Evolutionary conservation across 1,140 invertebrate species (phyloP).

Genomic region (Euschistus heros): DNA sequence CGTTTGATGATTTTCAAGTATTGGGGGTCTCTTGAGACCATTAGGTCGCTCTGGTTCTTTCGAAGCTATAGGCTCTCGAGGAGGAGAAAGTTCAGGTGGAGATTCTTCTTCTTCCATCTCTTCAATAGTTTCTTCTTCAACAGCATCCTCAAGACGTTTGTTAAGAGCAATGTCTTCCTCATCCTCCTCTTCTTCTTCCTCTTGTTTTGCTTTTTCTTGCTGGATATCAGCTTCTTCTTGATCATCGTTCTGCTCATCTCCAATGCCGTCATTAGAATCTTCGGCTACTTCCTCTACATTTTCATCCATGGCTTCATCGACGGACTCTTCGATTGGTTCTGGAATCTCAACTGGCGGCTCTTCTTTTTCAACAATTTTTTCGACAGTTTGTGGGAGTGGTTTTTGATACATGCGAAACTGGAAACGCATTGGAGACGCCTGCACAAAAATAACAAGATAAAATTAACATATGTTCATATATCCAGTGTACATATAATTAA

Average conservation of each 20-base stretch:
- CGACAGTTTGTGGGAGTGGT: conserved; percentile 7
- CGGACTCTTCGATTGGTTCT: background rate
- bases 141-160: background rate
- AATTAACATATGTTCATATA: background rate
- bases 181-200: conserved; percentile 4
- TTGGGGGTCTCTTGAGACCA: background rate
- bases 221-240: conserved; percentile 20
- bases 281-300: conserved; percentile 4
- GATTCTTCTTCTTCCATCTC: conserved; percentile 6
- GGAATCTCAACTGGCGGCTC: background rate
- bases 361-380: conserved; percentile 18
- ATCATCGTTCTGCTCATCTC: background rate
- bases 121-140: conserved; percentile 7
- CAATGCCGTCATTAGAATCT: background rate
- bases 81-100: background rate
- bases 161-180: background rate
- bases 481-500: background rate
- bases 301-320: background rate
- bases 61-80: background rate
- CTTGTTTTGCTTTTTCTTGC: background rate
- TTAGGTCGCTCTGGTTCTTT: background rate
- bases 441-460: conserved; percentile 29
- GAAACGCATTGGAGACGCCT: conserved; percentile 40
- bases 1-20: background rate
- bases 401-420: conserved; percentile 37